Evolutionary conservation across 2,113 vertebrate genomes (phyloP).

Genomic region (Crotalus horridus): DNA sequence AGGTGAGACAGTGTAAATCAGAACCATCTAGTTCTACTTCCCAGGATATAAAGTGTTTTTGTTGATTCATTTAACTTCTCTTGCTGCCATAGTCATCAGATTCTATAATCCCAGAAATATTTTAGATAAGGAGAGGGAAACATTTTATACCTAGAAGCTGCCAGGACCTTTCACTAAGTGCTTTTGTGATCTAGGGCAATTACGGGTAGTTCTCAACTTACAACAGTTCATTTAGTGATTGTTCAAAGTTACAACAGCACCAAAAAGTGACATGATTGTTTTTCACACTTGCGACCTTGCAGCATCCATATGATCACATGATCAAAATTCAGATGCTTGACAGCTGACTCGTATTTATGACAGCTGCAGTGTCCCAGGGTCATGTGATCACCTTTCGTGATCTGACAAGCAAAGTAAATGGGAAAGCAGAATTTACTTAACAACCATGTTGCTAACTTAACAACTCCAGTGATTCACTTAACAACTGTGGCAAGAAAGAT

Average conservation of each 20-base stretch:
- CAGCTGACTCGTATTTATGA: no score
- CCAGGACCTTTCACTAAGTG: not conserved
- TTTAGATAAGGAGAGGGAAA: not conserved
- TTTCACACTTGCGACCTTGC: no score
- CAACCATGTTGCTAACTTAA: no score
- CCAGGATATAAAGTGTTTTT: not conserved
- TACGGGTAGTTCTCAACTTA: not conserved
- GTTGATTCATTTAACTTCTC: not conserved
- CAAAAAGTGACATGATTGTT: no score
- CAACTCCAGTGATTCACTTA: no score
- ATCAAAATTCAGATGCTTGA: no score
- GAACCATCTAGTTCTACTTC: not conserved
- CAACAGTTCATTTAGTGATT: not conserved
- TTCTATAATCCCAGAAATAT: not conserved
- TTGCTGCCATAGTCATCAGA: not conserved
- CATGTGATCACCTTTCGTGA: no score
- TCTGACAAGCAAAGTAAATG: no score
- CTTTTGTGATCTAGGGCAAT: not conserved
- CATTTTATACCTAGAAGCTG: not conserved
- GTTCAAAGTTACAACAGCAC: not conserved
- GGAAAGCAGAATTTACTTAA: no score
- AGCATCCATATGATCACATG: no score
- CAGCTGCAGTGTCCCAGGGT: no score
- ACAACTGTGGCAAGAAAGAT: no score
- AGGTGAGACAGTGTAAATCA: not conserved